A percentile compares a stretch with the other conserved stretches of the same genome.
Evolutionary conservation across 2,113 vertebrate species (phyloP).

Genomic region (Echinops telfairi): DNA sequence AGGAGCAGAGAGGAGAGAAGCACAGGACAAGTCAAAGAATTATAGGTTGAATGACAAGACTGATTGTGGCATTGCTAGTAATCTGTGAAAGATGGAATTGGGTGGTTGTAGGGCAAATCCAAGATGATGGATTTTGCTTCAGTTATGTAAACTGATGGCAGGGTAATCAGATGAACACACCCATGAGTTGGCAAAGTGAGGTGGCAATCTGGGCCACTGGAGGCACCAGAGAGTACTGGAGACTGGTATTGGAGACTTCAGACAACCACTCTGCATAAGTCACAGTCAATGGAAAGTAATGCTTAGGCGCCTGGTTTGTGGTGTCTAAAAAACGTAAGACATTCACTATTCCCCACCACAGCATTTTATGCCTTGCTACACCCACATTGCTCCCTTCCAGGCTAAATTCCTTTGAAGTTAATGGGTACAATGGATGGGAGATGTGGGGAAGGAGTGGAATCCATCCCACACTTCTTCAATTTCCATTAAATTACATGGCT

Average conservation of each 20-base stretch:
- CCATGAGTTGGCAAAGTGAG: neutral
- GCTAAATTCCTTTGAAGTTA: constrained; percentile 69
- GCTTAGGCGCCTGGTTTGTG: neutral
- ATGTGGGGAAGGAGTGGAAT: constrained; percentile 45
- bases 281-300: neutral
- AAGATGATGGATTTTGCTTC: neutral
- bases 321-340: neutral
- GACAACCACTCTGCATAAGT: neutral
- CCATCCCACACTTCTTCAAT: constrained; percentile 65
- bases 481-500: constrained; percentile 76
- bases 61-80: neutral
- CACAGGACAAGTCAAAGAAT: neutral
- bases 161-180: neutral
- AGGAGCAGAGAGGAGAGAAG: no score
- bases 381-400: constrained; percentile 42
- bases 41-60: neutral
- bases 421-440: constrained; percentile 35
- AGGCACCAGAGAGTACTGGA: neutral
- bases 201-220: neutral
- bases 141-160: neutral
- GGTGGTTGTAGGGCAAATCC: neutral
- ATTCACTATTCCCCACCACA: neutral
- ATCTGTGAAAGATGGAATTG: neutral
- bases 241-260: neutral
- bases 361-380: neutral